Percentiles rank a stretch among this genome's conserved stretches.
These are phyloP conservation scores for Sclerodermus sp. DNA, from an alignment of 2,888 invertebrate genomes.

Conservation along the genomic window DNA sequence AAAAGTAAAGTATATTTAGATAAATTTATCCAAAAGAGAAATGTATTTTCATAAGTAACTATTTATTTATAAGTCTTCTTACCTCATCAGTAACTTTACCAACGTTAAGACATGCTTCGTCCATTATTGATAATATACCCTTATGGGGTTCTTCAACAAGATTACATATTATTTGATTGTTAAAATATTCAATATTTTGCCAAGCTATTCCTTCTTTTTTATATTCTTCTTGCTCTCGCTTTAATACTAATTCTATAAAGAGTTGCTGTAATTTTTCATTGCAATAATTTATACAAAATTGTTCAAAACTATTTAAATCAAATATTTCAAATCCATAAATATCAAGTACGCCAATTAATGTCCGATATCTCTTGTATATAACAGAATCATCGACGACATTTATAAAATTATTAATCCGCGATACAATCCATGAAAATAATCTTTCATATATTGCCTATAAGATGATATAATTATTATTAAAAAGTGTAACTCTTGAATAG, in stretches of 20 bases:
- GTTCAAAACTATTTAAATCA: conserved; percentile 95
- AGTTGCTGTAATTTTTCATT: conserved; percentile 98
- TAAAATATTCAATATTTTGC: conserved; percentile 94
- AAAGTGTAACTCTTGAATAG: no score
- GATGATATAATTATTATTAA: no score
- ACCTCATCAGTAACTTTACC: conserved; percentile 80
- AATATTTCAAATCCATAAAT: conserved; percentile 99
- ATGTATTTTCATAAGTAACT: not conserved
- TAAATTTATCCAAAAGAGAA: no score
- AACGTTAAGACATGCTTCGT: conserved; percentile 95
- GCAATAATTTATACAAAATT: conserved; percentile 99
- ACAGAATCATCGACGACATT: conserved; percentile 67
- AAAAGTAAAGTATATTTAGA: not conserved
- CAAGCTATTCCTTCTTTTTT: conserved; percentile 93
- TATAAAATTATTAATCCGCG: conserved; percentile 88
- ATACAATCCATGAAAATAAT: conserved; percentile 92
- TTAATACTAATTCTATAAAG: conserved; percentile 95
- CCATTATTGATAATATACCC: conserved; percentile 91
- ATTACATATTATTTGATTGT: conserved; percentile 95
- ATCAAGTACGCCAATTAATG: conserved; percentile 92
- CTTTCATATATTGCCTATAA: conserved; percentile 86
- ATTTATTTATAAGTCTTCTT: conserved; percentile 5
- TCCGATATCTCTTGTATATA: conserved; percentile 64
- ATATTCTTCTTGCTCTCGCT: conserved; percentile 98
- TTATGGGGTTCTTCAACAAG: conserved; percentile 92